Evolutionary conservation across 2,888 invertebrate species (phyloP), one percentile per base, ranked within the genome.

Genomic region (Podotricha telesiphe): DNA sequence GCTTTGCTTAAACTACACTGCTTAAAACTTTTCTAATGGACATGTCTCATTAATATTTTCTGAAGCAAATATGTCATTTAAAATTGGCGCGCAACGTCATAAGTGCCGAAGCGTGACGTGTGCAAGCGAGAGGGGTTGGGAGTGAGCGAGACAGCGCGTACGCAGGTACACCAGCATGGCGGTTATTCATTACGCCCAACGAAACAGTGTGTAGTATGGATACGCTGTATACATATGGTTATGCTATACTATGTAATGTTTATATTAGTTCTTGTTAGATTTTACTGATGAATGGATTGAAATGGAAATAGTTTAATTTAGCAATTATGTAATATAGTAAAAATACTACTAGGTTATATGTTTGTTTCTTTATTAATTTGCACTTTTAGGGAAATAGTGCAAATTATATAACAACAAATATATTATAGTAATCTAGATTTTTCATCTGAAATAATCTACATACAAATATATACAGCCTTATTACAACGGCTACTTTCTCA

Each of bases 101-200:
- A 2, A 28, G 8, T 15, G 15, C 6, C 8, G 15, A 50, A 59
- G 47, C 68, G 67, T 69, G 50, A 69, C 47, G 71, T 37, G 76
- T 71, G 74, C 74, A 77, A 76, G 74, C 65, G 79, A 61, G 76
- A 75, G 71, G 70, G 68, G n/a, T n/a, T 40, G 66, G 65, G 65
- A 65, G 59, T 63, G 72, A 42, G 42, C 42, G 62, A 53, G 59
- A 61, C 20, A 19, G 67, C 58, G 55, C 56, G 48, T 69, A 66
- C 75, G 78, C 85, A 83, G 83, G 84, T 82, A 83, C 47, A 55
- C 81, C 83, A 85, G 86, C 86, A 86, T 85, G 86, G 86, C 85
- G 86, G 82, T 74, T 70, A 81, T 83, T 85, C 84, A 84, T 83
- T 82, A 82, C 77, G 81, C 80, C 80, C 19, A 61, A 19, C 19